These are phyloP conservation scores for Eledone cirrhosa DNA, from an alignment of 2,888 invertebrate species.

Conservation along the genomic window DNA sequence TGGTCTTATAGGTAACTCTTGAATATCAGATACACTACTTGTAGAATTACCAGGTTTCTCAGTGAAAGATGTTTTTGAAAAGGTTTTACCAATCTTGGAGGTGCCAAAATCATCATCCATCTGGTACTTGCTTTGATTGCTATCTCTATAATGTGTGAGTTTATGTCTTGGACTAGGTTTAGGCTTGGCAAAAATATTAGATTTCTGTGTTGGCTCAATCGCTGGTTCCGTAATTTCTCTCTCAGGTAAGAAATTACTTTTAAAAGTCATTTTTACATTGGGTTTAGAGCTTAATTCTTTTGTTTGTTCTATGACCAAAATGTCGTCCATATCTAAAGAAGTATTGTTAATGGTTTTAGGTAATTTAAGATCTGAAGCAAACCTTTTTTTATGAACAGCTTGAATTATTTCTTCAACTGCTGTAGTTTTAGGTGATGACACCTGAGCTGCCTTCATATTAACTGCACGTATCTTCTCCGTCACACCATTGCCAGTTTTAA, in stretches of 20 bases:
- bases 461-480: neutral
- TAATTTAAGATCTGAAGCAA: neutral
- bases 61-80: neutral
- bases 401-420: neutral
- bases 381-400: neutral
- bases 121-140: no score
- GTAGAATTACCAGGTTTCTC: no score
- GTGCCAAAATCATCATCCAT: no score
- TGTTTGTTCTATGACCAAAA: slow-evolving; percentile 3
- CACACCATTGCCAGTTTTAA: neutral
- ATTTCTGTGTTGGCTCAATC: neutral
- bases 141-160: no score
- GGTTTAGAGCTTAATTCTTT: neutral
- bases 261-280: slow-evolving; percentile 18
- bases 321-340: slow-evolving; percentile 1
- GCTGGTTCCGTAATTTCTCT: neutral
- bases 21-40: neutral
- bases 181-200: no score
- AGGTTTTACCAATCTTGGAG: no score
- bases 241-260: neutral
- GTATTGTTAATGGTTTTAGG: neutral
- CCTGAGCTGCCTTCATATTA: neutral
- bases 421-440: neutral
- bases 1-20: neutral
- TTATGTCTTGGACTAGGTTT: neutral